Percentiles rank a stretch among this genome's conserved stretches.
phyloP scores from a whole-genome alignment of 2,888 invertebrate genomes.

The Xylota sylvarum region DNA sequence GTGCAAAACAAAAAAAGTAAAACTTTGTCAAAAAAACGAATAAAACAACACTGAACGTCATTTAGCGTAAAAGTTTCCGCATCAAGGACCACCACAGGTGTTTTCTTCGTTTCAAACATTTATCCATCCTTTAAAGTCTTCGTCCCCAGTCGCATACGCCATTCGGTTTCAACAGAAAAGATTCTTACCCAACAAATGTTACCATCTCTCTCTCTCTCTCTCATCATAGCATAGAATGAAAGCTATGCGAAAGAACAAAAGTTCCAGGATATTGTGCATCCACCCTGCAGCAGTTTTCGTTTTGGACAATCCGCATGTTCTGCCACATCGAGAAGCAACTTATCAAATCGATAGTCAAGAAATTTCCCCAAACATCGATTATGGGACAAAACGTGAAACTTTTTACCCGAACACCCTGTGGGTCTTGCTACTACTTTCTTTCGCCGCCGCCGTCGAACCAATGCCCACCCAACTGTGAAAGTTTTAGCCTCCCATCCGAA shows the following conservation, averaged over 20 bases:
- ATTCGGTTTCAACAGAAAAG: neutral
- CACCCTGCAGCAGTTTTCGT: conserved; percentile 62
- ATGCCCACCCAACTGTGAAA: conserved; percentile 49
- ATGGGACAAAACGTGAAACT: conserved; percentile 75
- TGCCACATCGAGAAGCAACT: conserved; percentile 59
- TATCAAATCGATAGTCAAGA: conserved; percentile 77
- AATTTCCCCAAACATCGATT: conserved; percentile 76
- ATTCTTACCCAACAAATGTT: conserved; percentile 60
- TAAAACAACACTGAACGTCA: conserved; percentile 67
- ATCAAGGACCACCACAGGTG: conserved; percentile 76
- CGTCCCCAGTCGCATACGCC: conserved; percentile 2
- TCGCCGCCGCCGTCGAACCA: neutral
- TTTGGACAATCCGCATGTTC: conserved; percentile 67
- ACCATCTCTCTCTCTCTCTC: conserved; percentile 16
- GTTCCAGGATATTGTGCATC: conserved; percentile 58
- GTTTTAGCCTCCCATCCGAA: conserved; percentile 52
- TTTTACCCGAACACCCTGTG: conserved; percentile 59
- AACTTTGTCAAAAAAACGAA: conserved; percentile 12
- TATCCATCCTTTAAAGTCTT: conserved; percentile 48
- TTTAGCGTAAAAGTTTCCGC: conserved; percentile 70
- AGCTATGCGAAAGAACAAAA: conserved; percentile 3
- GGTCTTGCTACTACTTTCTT: conserved; percentile 5
- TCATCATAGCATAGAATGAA: too few species aligned
- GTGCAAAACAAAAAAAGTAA: neutral
- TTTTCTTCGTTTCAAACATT: conserved; percentile 70